Evolutionary conservation across 2,797 vertebrate genomes (phyloP).

Genomic region (Urophycis tenuis): DNA sequence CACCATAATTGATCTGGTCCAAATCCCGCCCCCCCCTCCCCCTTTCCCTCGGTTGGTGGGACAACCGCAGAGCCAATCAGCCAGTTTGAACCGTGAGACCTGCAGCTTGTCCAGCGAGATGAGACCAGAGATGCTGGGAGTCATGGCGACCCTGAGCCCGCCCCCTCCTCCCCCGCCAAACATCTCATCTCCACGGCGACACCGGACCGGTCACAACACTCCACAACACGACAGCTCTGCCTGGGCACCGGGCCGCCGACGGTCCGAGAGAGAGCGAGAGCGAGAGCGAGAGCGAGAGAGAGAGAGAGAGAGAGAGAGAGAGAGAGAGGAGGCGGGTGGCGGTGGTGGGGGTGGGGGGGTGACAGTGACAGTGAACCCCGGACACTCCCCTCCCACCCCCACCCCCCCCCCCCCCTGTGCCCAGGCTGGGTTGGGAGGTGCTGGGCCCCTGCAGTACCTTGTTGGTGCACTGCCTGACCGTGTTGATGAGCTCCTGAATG

Average conservation of each 20-base stretch:
- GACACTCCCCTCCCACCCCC: neutral
- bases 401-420: conserved; percentile 41
- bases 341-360: conserved; percentile 20
- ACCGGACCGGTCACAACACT: conserved; percentile 70
- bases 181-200: conserved; percentile 59
- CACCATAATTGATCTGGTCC: neutral
- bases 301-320: neutral
- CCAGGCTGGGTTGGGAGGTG: conserved; percentile 57
- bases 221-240: conserved; percentile 68
- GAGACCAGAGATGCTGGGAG: conserved; percentile 56
- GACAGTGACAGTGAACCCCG: conserved; percentile 23
- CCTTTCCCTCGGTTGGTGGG: neutral
- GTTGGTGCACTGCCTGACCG: conserved; percentile 92
- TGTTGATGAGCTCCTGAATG: conserved; percentile 97
- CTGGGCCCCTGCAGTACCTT: conserved; percentile 81
- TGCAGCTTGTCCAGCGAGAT: conserved; percentile 56
- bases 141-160: conserved; percentile 18
- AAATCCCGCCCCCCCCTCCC: neutral
- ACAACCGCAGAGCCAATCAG: neutral
- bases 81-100: conserved; percentile 44
- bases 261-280: neutral
- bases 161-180: conserved; percentile 19
- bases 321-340: neutral
- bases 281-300: neutral
- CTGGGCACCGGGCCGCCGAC: conserved; percentile 46